Evolutionary conservation across 2,888 invertebrate species (phyloP), one percentile per base, ranked within the genome.

Genomic region (Cryptocephalus primarius): DNA sequence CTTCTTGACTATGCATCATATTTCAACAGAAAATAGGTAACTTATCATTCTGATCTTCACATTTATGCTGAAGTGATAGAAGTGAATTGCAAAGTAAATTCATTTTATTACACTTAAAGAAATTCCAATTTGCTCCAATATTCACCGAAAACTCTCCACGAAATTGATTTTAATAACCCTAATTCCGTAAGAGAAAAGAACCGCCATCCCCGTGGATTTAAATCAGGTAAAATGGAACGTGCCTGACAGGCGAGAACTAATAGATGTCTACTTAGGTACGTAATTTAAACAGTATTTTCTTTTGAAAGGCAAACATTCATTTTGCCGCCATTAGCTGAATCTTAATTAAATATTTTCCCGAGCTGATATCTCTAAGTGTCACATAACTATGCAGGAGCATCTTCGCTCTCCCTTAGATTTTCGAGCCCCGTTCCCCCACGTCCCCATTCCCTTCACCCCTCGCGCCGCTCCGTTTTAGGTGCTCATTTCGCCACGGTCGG

Each of bases 321-420:
- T 64, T 60, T 59, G 55, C 57, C 57, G 62, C 65, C 62, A 64
- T 65, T 65, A 65, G 60, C 60, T 58, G 64, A 67, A 66, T 65
- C 66, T 67, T 67, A 69, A 70, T 71, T 71, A 71, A 71, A 70
- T 70, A 70, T 67, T 70, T 70, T 69, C 67, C 60, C 60, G 62
- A 60, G 64, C 62, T 66, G 68, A 70, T 69, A 69, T 70, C 69
- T 68, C 67, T 61, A 68, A 68, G 67, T 69, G 70, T 69, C 70
- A 69, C 69, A 65, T 67, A 70, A 70, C 66, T 69, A 70, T 70
- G 69, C 67, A 63, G 62, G 59, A 52, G 51, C 51, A 50, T 54
- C 54, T 54, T 54, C 45, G 48, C 50, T 49, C 51, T 48, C 49
- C 51, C 51, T 14, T 31, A 22, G 31, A 12, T 31, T 9, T 40